Conservation (phyloP, 2,888 invertebrate species). For the Osmoderma eremita region DNA sequence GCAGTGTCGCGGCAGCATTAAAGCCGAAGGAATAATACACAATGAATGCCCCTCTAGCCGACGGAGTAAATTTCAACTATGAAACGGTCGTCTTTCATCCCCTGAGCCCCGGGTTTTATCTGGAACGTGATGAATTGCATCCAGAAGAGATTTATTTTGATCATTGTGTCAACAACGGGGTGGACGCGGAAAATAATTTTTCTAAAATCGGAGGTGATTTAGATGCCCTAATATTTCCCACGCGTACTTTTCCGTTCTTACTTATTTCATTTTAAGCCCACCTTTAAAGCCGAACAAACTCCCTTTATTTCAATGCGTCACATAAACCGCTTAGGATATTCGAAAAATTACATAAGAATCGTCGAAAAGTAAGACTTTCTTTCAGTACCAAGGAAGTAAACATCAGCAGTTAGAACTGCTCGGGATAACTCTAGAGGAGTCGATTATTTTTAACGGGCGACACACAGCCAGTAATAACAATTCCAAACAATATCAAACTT, state of each 20-base stretch:
- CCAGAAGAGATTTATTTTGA: slow-evolving; percentile 32
- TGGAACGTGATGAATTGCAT: slow-evolving; percentile 35
- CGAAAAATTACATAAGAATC: too few relatives aligned
- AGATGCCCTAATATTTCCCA: slow-evolving; percentile 22
- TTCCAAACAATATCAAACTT: slow-evolving; percentile 35
- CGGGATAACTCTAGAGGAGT: too few relatives aligned
- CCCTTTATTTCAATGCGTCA: too few relatives aligned
- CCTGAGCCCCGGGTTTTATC: slow-evolving; percentile 25
- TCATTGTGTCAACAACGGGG: slow-evolving; percentile 29
- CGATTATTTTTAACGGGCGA: slow-evolving; percentile 28
- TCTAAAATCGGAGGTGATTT: slow-evolving; percentile 23
- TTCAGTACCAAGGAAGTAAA: too few relatives aligned
- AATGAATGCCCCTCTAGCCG: not conserved
- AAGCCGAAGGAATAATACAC: not conserved
- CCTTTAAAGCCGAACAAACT: too few relatives aligned
- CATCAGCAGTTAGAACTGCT: too few relatives aligned
- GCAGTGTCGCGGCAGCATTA: not conserved
- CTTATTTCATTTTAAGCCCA: not conserved
- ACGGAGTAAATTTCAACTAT: slow-evolving; percentile 33
- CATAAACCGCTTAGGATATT: too few relatives aligned
- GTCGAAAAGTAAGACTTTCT: too few relatives aligned
- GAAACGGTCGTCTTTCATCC: slow-evolving; percentile 32
- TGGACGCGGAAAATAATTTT: slow-evolving; percentile 18
- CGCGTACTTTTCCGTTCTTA: too few relatives aligned
- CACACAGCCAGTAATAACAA: slow-evolving; percentile 26